Base-by-base conservation (phyloP, 2,797 vertebrate genomes). In the Sebastiscus tertius region DNA sequence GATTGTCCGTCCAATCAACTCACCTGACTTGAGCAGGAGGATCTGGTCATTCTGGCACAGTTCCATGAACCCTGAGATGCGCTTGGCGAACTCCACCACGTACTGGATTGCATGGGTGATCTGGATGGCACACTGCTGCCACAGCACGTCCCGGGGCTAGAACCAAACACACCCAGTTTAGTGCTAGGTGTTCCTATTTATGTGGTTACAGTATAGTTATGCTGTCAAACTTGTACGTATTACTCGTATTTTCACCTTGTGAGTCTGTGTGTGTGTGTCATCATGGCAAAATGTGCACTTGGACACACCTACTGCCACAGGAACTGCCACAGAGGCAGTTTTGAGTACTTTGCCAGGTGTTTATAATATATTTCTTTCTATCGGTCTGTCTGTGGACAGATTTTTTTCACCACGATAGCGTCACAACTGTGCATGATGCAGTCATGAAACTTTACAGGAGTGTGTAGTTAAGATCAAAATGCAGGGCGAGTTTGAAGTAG, bases 21-120 rank as follows among this genome's bases (percentile, higher is more conserved):
- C 87, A 99, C 99, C 98, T 97, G 99, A 99, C 93, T 99, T 99
- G 82, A 99, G 97, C 81, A 99, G 97, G 11, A 99, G 97, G 92
- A 99, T 99, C 93, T 99, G 99, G 95, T 99, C 99, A n/a, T 99
- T 99, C 94, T 99, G 99, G 95, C 99, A 99, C 89, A 99, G 97
- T 83, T 99, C 99, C 99, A 99, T 99, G 96, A 99, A 99, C 86
- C 99, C 99, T 72, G 97, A 98, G 95, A 99, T 99, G 89, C 98
- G 97, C 95, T 99, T 99, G 60, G 99, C 99, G 68, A 99, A 99
- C 95, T 99, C 99, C 70, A 99, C 99, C 89, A 99, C 99, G 0
- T 99, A 99, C 93, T 99, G 99, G 94, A 99, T 99, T 60, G 99
- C 98, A 7, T 99, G 98, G 42, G 99, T 99, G 92, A 99, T 98